A percentile compares a stretch with the other conserved stretches of the same genome.
Conservation (phyloP, 2,797 vertebrate species). For the Tauraco hartlaubi region DNA sequence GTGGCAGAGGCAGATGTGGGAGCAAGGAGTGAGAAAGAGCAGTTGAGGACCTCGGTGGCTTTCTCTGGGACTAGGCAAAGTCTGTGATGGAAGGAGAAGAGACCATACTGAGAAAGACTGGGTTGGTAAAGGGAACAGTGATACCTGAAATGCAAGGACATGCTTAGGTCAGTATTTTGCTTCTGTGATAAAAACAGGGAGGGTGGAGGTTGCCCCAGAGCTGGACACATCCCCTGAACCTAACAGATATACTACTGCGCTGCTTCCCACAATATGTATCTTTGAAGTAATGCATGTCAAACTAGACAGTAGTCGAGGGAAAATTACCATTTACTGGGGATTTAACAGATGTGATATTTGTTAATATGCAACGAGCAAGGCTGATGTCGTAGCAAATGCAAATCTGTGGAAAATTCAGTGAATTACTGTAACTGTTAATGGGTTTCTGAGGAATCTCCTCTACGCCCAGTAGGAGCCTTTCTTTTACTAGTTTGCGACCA, state of each 20-base stretch:
- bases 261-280: background rate
- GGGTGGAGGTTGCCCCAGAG: background rate
- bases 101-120: background rate
- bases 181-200: background rate
- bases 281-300: background rate
- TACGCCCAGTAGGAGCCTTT: background rate
- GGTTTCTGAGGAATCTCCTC: conserved; percentile 34
- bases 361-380: background rate
- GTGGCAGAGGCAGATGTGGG: background rate
- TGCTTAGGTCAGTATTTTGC: background rate
- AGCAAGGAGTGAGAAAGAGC: background rate
- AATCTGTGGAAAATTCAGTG: conserved; percentile 3
- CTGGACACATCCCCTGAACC: background rate
- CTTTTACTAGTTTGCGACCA: conserved; percentile 45
- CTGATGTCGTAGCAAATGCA: background rate
- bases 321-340: background rate
- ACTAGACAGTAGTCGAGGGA: background rate
- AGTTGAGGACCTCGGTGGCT: background rate
- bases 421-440: conserved; percentile 24
- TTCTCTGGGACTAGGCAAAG: background rate
- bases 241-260: background rate
- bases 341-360: background rate
- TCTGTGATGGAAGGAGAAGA: background rate
- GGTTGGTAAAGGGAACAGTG: background rate
- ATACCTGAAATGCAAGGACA: background rate